Evolutionary conservation across 1,140 invertebrate species (phyloP).

Genomic region (Geopemphigus sp.): DNA sequence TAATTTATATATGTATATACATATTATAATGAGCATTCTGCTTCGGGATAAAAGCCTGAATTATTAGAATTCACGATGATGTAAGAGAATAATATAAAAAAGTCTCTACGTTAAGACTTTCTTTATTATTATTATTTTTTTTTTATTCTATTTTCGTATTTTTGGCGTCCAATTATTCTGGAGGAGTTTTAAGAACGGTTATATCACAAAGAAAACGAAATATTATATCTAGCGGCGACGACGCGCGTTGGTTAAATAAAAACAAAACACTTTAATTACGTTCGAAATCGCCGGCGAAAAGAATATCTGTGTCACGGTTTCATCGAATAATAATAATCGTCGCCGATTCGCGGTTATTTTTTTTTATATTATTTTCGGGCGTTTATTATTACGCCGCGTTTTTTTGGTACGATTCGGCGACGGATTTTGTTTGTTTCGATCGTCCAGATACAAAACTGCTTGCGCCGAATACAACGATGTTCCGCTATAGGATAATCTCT

Average conservation of each 20-base stretch:
- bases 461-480: too few species aligned
- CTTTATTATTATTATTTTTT: neutral
- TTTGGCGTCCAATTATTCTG: conserved; percentile 7
- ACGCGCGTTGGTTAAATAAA: neutral
- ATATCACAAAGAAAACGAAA: conserved; percentile 3
- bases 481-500: too few species aligned
- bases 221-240: neutral
- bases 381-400: too few species aligned
- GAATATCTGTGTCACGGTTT: neutral
- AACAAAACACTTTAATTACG: conserved; percentile 1
- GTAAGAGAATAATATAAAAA: conserved; percentile 14
- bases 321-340: too few species aligned
- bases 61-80: neutral
- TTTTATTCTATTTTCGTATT: neutral
- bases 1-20: neutral
- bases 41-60: neutral
- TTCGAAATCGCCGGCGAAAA: neutral
- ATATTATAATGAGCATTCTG: neutral
- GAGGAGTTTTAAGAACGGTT: neutral
- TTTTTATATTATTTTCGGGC: too few species aligned
- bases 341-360: too few species aligned
- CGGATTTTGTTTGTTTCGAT: too few species aligned
- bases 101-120: neutral
- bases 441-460: too few species aligned
- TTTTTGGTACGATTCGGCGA: too few species aligned